Evolutionary conservation across 2,888 invertebrate species (phyloP).

Genomic region (Harpagoxenus sublaevis): DNA sequence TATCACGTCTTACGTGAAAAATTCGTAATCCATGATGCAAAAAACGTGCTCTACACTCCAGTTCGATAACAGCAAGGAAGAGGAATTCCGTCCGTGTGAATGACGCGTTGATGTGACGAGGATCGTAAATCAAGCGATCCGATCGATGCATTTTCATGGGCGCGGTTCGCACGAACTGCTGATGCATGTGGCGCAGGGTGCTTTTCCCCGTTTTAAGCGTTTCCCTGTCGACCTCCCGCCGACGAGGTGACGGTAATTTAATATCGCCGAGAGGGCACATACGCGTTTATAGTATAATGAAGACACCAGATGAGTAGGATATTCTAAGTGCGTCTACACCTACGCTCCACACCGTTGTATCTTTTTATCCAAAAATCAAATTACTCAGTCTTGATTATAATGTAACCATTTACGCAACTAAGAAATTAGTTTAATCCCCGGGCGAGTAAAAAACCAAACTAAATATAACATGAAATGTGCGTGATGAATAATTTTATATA

Average conservation of each 20-base stretch:
- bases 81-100: background rate
- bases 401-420: background rate
- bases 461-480: background rate
- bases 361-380: background rate
- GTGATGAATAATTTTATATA: background rate
- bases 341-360: too few relatives aligned
- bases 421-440: background rate
- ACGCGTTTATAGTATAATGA: constrained; percentile 48
- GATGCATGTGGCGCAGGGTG: background rate
- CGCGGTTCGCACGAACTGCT: constrained; percentile 26
- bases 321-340: constrained; percentile 2
- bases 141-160: constrained; percentile 51
- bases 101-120: constrained; percentile 11
- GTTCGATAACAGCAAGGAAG: background rate
- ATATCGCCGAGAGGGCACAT: constrained; percentile 44
- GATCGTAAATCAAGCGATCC: constrained; percentile 42
- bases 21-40: background rate
- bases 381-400: background rate
- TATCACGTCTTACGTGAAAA: background rate
- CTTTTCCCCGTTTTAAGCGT: constrained; percentile 32
- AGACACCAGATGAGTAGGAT: constrained; percentile 47
- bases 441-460: background rate
- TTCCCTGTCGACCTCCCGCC: background rate
- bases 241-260: constrained; percentile 53
- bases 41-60: background rate